Evolutionary conservation across 2,797 vertebrate genomes (phyloP), one percentile per base, ranked within the genome.

Genomic region (Sphaeramia orbicularis): DNA sequence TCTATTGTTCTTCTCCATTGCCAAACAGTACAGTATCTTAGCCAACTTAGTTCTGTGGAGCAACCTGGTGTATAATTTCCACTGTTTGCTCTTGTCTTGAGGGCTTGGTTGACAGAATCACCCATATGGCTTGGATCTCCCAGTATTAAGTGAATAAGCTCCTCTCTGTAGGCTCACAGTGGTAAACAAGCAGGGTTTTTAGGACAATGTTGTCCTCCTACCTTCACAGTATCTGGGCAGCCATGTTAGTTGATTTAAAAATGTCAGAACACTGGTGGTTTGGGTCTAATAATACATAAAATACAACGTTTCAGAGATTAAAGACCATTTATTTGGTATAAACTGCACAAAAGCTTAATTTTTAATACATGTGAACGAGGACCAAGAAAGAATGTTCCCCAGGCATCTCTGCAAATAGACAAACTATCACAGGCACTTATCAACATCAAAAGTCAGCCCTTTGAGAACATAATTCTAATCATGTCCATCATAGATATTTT

Each of bases 71-170:
- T 51, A 16, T 37, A 35, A 40, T 61, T 70, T 74, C 61, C 13
- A 44, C 41, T 78, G 52, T 84, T 87, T 79, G 65, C 59, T 57
- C 38, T 71, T 21, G 49, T 61, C 58, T 72, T 40, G 40, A 43
- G 42, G 41, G 50, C 14, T 70, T 51, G 16, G 30, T 36, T 37
- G 16, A 63, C 42, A 10, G 60, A 54, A 35, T 61, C 48, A 63
- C 56, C 54, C 51, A 62, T 74, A 21, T 14, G 30, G 14, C 21
- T 54, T 47, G 64, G 59, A 43, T n/a, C 48, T 59, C 51, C 24
- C 10, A n/a, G 65, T 27, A 65, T 68, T 63, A 81, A 78, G 61
- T 30, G 71, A 71, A 62, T 72, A 78, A 63, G 53, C 65, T 43
- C 13, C 35, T 70, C 21, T 72, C 70, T 84, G 76, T 75, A 71